A percentile compares a stretch with the other conserved stretches of the same genome.
Conservation (phyloP, 2,113 vertebrate genomes). For the Ginglymostoma cirratum region DNA sequence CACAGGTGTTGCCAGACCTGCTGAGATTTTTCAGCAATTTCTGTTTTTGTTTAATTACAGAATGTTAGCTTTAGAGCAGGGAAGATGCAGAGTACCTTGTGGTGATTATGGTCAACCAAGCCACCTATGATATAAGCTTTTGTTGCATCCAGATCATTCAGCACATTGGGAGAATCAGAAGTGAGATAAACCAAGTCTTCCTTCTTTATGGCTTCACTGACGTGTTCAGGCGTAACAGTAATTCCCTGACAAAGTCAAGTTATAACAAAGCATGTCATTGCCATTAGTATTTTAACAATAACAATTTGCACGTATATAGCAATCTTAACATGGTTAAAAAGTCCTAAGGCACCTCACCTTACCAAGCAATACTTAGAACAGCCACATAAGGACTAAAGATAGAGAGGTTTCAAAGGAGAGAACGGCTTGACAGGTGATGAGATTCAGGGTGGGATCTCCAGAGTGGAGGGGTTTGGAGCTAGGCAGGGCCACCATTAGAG, state of each 20-base stretch:
- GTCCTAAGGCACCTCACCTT: not conserved
- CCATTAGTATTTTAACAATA: not conserved
- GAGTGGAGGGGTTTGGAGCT: not conserved
- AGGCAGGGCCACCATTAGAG: not conserved
- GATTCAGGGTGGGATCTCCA: not conserved
- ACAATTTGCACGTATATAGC: not conserved
- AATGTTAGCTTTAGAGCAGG: not conserved
- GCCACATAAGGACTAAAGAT: not conserved
- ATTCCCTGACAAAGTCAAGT: slow-evolving; percentile 69
- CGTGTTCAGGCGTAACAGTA: slow-evolving; percentile 74
- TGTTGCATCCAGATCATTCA: slow-evolving; percentile 75
- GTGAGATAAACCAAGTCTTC: slow-evolving; percentile 89
- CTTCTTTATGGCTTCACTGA: slow-evolving; percentile 70
- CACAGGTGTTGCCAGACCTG: too few relatives aligned
- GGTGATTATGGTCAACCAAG: slow-evolving; percentile 95
- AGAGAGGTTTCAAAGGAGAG: not conserved
- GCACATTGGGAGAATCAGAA: slow-evolving; percentile 85
- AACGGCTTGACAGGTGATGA: too few relatives aligned
- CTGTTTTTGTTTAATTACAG: not conserved
- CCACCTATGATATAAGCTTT: slow-evolving; percentile 94
- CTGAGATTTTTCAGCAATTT: too few relatives aligned
- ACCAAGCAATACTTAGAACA: not conserved
- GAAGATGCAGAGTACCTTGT: slow-evolving; percentile 69
- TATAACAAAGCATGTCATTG: not conserved
- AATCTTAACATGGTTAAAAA: not conserved